Conservation (phyloP, 1,140 invertebrate genomes). For the Chlorops oryzae region DNA sequence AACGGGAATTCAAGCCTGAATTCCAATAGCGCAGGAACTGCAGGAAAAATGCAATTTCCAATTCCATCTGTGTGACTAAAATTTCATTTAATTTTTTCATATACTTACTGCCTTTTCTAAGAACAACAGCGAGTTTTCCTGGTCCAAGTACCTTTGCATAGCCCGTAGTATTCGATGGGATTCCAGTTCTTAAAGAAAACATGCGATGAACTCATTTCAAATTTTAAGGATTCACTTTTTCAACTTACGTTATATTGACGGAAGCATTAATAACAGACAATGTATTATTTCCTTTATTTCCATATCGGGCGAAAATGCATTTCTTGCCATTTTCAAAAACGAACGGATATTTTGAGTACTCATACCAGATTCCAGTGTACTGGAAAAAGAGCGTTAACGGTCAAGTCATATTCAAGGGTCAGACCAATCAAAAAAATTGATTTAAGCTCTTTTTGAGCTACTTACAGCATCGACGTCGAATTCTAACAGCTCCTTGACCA, state of each 20-base stretch:
- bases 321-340: conserved; percentile 68
- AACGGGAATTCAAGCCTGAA: no score
- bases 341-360: conserved; percentile 69
- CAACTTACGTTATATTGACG: conserved; percentile 53
- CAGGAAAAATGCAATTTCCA: no score
- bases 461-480: conserved; percentile 56
- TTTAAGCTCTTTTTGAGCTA: conserved; percentile 7
- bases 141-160: conserved; percentile 49
- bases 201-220: not conserved
- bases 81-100: no score
- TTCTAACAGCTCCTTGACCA: conserved; percentile 54
- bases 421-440: not conserved
- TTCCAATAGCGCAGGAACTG: no score
- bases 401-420: no score
- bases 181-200: conserved; percentile 21
- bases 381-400: conserved; percentile 10
- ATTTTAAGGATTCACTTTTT: conserved; percentile 39
- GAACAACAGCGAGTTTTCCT: conserved; percentile 26
- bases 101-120: conserved; percentile 54
- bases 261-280: conserved; percentile 51
- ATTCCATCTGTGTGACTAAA: no score
- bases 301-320: conserved; percentile 67
- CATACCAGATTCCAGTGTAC: conserved; percentile 73
- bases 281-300: conserved; percentile 52
- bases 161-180: conserved; percentile 44